Evolutionary conservation across 2,888 invertebrate species (phyloP), one percentile per base, ranked within the genome.

Genomic region (Adela reaumurella): DNA sequence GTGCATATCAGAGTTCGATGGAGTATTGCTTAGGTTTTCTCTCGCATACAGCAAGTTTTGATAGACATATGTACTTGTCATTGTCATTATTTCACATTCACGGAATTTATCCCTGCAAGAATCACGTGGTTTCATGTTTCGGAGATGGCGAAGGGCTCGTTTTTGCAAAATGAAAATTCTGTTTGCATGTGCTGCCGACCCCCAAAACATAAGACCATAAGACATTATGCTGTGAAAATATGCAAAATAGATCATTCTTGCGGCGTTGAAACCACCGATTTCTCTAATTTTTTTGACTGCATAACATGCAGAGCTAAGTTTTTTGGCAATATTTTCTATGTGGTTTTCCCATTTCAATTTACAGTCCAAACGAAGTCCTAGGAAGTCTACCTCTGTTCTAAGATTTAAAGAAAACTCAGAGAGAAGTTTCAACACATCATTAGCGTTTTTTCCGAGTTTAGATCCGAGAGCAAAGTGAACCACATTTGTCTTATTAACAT

Each of bases 141-240:
- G 8, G 6, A 35, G 8, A 35, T 35, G 6, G 6, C 19, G 19
- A 19, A 45, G 8, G 19, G 20, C 45, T 19, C 48, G 43, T 48
- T 48, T 44, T 44, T 48, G 48, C 19, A 45, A 16, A 29, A 35
- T 28, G 24, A 48, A 43, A 17, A 48, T 48, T 18, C 44, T 28
- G 17, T 48, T 17, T 14, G 35, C 17, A 14, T 48, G 44, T 11
- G 48, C 48, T 5, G 45, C 48, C 6, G 18, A 17, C 6, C 48
- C 48, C 29, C 48, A 48, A 18, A 48, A 17, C 44, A 44, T 28
- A 43, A 48, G 28, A 29, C 48, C 45, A 45, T 48, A 48, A 14
- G 48, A 45, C 48, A 45, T 45, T 28, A 48, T n/a, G 45, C 48
- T 48, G n/a, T 48, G 48, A 44, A 48, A 44, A 24, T 48, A 45